These are phyloP conservation scores for Pristionchus maxplancki DNA, from an alignment of 2,888 invertebrate genomes.

Conservation along the genomic window DNA sequence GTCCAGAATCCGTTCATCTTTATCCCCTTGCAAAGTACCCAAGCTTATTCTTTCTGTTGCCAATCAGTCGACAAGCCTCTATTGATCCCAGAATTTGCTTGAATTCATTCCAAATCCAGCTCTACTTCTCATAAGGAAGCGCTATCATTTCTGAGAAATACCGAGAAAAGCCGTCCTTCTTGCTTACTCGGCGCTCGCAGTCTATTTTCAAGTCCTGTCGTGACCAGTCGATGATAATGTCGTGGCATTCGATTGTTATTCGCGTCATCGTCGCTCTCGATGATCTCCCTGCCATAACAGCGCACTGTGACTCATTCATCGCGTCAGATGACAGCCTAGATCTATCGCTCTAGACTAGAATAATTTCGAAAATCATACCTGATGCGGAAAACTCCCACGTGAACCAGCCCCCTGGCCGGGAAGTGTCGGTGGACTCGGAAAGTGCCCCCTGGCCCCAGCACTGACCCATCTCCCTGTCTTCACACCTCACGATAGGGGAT, in stretches of 20 bases:
- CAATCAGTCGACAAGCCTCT: too few relatives aligned
- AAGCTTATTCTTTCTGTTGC: neutral
- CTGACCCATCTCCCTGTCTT: neutral
- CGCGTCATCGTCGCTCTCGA: neutral
- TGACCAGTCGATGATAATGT: too few relatives aligned
- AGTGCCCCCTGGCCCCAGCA: neutral
- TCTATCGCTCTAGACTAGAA: too few relatives aligned
- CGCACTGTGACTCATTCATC: neutral
- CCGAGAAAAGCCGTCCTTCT: too few relatives aligned
- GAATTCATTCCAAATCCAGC: too few relatives aligned
- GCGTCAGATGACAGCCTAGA: neutral
- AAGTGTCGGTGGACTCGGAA: neutral
- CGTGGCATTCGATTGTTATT: neutral
- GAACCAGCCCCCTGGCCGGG: neutral
- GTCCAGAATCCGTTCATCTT: neutral
- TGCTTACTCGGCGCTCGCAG: too few relatives aligned
- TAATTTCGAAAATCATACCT: too few relatives aligned
- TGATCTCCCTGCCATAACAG: neutral
- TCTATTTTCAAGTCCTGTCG: too few relatives aligned
- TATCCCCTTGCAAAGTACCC: too few relatives aligned
- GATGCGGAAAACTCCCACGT: neutral
- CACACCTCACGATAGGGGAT: neutral
- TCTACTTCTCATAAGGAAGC: too few relatives aligned
- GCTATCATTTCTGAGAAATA: too few relatives aligned
- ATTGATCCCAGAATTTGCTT: too few relatives aligned